Percentiles rank a stretch among this genome's conserved stretches.
phyloP scores from a whole-genome alignment of 2,888 invertebrate species.

The Cyaniris semiargus region DNA sequence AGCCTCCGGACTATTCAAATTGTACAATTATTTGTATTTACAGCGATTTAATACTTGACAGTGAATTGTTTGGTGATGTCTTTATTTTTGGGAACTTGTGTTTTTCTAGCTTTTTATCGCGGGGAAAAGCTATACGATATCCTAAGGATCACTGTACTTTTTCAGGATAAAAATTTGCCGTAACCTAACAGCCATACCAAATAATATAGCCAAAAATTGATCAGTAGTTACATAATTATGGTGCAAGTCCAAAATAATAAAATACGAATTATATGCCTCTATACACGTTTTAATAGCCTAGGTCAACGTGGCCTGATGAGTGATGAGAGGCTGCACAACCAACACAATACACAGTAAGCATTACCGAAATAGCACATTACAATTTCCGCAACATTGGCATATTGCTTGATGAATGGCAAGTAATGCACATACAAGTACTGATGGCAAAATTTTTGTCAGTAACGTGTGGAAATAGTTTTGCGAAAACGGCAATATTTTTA shows the following conservation, averaged over 20 bases:
- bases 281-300: no score
- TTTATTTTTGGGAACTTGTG: neutral
- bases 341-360: neutral
- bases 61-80: neutral
- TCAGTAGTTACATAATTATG: no score
- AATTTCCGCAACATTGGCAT: neutral
- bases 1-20: slow-evolving; percentile 39
- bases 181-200: no score
- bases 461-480: slow-evolving; percentile 14
- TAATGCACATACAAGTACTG: neutral
- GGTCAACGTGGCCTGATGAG: no score
- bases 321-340: neutral
- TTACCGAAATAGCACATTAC: neutral
- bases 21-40: slow-evolving; percentile 17
- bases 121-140: neutral
- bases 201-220: no score
- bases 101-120: neutral
- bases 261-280: no score
- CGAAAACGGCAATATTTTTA: slow-evolving; percentile 24
- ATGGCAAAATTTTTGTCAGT: slow-evolving; percentile 22
- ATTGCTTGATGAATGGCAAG: neutral
- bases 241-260: no score
- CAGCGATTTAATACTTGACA: neutral
- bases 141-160: neutral
- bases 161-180: neutral